A percentile compares a stretch with the other conserved stretches of the same genome.
These are phyloP conservation scores for Pocillopora damicornis DNA, from an alignment of 64 coral and sea anemone genomes.

Conservation along the genomic window DNA sequence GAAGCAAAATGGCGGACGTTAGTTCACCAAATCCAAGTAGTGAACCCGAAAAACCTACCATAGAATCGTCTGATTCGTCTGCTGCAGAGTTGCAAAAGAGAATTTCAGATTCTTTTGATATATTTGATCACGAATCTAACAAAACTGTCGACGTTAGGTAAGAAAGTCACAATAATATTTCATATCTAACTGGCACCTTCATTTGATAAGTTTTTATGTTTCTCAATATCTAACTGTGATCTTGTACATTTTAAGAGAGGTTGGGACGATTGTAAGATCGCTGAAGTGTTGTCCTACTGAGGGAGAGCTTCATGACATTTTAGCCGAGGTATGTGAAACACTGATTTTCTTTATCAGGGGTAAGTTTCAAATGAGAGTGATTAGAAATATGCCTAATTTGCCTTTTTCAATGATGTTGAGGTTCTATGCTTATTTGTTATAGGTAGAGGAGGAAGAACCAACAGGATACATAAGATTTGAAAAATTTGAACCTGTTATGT, in stretches of 20 bases:
- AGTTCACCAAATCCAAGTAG: conserved; percentile 28
- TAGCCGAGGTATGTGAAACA: conserved; percentile 67
- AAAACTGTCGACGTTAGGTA: conserved; percentile 99
- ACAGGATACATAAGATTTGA: conserved; percentile 96
- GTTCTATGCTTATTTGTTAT: neutral
- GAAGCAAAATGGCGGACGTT: conserved; percentile 81
- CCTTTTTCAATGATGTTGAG: too few species aligned
- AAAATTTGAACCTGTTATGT: conserved; percentile 94
- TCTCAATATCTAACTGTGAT: too few species aligned
- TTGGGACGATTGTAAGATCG: conserved; percentile 97
- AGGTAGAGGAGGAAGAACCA: conserved; percentile 97
- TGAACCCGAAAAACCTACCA: conserved; percentile 62
- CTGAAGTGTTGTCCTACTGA: conserved; percentile 96
- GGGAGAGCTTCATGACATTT: conserved; percentile 96
- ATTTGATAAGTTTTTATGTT: too few species aligned
- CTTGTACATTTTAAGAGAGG: conserved; percentile 56
- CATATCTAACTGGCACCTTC: too few species aligned
- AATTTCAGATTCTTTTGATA: conserved; percentile 96
- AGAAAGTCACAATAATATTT: neutral
- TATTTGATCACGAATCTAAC: conserved; percentile 99
- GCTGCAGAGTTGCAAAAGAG: conserved; percentile 88
- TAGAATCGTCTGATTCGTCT: conserved; percentile 63
- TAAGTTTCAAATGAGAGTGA: too few species aligned
- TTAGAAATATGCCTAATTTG: too few species aligned
- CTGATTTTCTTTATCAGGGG: too few species aligned